phyloP scores from a whole-genome alignment of 2,797 vertebrate genomes.

The Anguilla marmorata region DNA sequence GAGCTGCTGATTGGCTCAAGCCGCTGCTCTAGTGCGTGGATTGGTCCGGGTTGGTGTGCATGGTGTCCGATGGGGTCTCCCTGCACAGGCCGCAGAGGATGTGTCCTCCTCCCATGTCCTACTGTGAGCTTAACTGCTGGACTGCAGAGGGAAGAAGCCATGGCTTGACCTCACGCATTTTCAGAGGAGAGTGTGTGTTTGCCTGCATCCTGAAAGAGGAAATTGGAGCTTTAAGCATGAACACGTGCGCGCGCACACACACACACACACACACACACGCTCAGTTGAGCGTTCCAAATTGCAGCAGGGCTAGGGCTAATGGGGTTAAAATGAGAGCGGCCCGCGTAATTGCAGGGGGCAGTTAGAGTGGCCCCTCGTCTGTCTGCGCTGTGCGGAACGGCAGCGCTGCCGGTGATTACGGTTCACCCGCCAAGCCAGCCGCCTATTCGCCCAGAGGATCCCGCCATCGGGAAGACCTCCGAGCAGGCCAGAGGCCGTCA shows the following conservation, averaged over 20 bases:
- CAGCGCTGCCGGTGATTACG: neutral
- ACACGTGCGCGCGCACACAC: neutral
- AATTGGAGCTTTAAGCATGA: too few species aligned
- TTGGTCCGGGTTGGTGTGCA: too few species aligned
- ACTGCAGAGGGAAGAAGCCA: too few species aligned
- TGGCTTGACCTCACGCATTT: too few species aligned
- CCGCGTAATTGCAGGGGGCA: neutral
- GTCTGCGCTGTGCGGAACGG: neutral
- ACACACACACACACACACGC: neutral
- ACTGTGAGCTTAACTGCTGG: too few species aligned
- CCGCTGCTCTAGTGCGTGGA: too few species aligned
- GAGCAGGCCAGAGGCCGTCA: neutral
- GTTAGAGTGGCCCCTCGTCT: neutral
- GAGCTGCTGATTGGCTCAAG: too few species aligned
- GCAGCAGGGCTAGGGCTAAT: neutral
- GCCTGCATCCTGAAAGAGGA: too few species aligned
- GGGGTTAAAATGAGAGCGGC: neutral
- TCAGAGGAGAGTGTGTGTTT: too few species aligned
- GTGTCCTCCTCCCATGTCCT: too few species aligned
- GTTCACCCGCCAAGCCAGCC: neutral
- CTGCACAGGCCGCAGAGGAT: too few species aligned
- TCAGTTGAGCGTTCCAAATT: neutral
- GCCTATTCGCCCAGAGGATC: neutral
- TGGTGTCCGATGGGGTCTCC: too few species aligned
- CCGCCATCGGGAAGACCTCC: neutral